phyloP scores from a whole-genome alignment of 2,113 vertebrate genomes.

The Mixornis gularis region DNA sequence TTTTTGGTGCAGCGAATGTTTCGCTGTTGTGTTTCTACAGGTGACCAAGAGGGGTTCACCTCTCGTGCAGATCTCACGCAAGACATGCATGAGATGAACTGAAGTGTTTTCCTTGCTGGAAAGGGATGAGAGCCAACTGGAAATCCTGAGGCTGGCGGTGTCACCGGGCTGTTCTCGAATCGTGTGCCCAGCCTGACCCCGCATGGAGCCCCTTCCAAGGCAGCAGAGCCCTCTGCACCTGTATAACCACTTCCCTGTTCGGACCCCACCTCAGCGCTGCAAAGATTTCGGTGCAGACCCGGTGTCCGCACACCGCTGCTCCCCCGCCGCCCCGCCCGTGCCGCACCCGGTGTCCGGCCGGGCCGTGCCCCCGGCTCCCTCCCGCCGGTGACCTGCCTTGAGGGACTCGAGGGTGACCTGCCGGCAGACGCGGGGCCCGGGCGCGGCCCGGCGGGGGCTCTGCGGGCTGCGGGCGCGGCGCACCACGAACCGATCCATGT shows the following conservation, averaged over 20 bases:
- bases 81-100: neutral
- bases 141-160: neutral
- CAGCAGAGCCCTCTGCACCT: neutral
- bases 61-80: accelerated
- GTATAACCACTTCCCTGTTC: accelerated
- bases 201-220: neutral
- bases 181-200: neutral
- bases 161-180: neutral
- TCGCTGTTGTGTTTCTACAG: neutral
- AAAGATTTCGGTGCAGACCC: neutral
- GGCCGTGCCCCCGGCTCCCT: neutral
- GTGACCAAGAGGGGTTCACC: neutral
- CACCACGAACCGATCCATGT: slow-evolving; percentile 89
- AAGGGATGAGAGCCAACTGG: neutral
- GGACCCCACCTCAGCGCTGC: neutral
- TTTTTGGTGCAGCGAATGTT: neutral
- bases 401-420: slow-evolving; percentile 90
- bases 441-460: slow-evolving; percentile 39
- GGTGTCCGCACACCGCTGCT: neutral
- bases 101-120: neutral
- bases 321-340: neutral
- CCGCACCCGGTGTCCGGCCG: neutral
- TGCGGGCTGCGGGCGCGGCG: slow-evolving; percentile 65
- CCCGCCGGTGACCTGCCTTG: slow-evolving; percentile 73
- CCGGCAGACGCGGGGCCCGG: slow-evolving; percentile 71